phyloP scores from a whole-genome alignment of 2,113 vertebrate species.

The Lophotis ruficrista region DNA sequence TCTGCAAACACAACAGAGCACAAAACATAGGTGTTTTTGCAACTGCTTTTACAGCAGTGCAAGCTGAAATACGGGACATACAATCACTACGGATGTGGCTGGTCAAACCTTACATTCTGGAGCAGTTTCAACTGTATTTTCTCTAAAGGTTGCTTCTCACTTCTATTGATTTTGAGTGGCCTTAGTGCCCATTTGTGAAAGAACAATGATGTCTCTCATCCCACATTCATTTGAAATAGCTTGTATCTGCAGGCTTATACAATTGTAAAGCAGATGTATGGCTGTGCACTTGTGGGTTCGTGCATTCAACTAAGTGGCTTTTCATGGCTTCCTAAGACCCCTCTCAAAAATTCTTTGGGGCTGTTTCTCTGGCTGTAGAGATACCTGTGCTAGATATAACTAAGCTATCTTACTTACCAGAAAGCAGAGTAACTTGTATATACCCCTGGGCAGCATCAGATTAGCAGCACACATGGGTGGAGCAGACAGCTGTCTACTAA shows the following conservation, averaged over 20 bases:
- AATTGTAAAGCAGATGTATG: not conserved
- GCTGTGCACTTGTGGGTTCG: not conserved
- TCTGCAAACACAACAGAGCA: not conserved
- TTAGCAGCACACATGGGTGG: not conserved
- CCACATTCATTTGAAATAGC: not conserved
- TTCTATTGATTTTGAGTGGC: not conserved
- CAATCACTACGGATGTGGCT: not conserved
- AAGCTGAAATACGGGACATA: not conserved
- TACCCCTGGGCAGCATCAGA: not conserved
- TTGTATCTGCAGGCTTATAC: not conserved
- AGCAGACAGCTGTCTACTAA: not conserved
- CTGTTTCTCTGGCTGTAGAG: not conserved
- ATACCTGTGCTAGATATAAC: not conserved
- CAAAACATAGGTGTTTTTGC: not conserved
- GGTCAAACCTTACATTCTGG: not conserved
- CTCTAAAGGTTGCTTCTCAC: not conserved
- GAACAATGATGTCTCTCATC: not conserved
- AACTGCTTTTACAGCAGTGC: not conserved
- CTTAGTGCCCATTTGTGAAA: not conserved
- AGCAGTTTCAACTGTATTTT: not conserved
- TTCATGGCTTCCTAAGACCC: not conserved
- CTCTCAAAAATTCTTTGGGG: not conserved
- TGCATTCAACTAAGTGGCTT: not conserved
- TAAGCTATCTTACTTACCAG: not conserved
- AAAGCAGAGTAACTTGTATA: not conserved